Evolutionary conservation across 2,888 invertebrate species (phyloP).

Genomic region (Strigamia crassipes): DNA sequence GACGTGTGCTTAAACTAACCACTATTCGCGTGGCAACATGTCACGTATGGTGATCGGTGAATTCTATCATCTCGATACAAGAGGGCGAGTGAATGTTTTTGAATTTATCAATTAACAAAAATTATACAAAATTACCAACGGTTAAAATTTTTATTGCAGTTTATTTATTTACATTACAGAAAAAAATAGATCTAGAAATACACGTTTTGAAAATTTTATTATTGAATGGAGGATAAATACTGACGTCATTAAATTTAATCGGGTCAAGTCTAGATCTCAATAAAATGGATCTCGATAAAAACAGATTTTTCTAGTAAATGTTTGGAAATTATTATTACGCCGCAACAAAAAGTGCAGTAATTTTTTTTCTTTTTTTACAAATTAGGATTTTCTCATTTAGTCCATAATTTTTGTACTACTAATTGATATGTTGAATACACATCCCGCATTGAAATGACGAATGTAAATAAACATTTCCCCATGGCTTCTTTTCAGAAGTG

Average conservation of each 20-base stretch:
- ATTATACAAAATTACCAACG: no score
- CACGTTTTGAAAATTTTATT: not conserved
- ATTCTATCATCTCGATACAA: not conserved
- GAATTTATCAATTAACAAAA: no score
- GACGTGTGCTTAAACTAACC: not conserved
- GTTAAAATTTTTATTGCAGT: no score
- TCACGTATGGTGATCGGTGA: not conserved
- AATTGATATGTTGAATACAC: not conserved
- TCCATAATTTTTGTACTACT: not conserved
- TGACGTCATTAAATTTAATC: not conserved
- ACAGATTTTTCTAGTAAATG: no score
- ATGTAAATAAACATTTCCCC: conserved; percentile 16
- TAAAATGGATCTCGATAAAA: no score
- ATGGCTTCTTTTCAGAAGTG: conserved; percentile 21
- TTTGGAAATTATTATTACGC: no score
- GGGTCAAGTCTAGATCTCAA: not conserved
- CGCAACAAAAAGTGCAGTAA: no score
- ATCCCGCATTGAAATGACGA: not conserved
- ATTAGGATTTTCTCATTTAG: not conserved
- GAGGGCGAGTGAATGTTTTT: not conserved
- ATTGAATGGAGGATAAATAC: not conserved
- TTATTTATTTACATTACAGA: not conserved
- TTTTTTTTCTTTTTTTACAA: not conserved
- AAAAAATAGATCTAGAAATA: not conserved
- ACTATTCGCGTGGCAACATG: not conserved